These are phyloP conservation scores for Corythaeola cristata DNA, from an alignment of 2,113 vertebrate species.

Conservation along the genomic window DNA sequence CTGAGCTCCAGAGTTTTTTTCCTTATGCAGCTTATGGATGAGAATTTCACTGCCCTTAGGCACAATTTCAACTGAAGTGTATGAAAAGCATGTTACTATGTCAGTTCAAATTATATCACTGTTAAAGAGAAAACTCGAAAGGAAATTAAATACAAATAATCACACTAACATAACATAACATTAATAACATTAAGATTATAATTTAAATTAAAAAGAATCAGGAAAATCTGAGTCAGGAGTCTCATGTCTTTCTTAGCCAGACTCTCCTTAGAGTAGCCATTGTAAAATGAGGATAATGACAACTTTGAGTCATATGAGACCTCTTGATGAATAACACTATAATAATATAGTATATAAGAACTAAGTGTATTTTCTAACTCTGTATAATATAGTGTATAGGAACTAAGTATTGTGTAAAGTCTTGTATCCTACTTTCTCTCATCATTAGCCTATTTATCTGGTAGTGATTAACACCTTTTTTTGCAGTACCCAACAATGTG, in stretches of 20 bases:
- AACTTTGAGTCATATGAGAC: slow-evolving; percentile 3
- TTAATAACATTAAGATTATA: slow-evolving; percentile 51
- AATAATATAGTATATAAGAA: neutral
- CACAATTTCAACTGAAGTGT: slow-evolving; percentile 62
- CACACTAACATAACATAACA: slow-evolving; percentile 41
- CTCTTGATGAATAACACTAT: neutral
- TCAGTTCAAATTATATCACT: slow-evolving; percentile 68
- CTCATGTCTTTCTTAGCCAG: neutral
- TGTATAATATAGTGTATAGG: neutral
- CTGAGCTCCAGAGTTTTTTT: slow-evolving; percentile 31
- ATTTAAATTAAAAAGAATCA: slow-evolving; percentile 46
- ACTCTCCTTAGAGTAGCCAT: slow-evolving; percentile 2
- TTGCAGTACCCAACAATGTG: neutral
- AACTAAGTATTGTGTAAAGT: neutral
- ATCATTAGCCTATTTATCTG: neutral
- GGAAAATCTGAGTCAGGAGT: slow-evolving; percentile 47
- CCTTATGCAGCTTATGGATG: slow-evolving; percentile 10
- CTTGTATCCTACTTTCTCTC: neutral
- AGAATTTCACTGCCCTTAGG: slow-evolving; percentile 56
- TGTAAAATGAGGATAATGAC: slow-evolving; percentile 53
- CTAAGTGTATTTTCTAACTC: neutral
- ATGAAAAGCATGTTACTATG: slow-evolving; percentile 65
- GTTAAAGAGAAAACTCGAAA: slow-evolving; percentile 41
- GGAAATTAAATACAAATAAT: slow-evolving; percentile 72
- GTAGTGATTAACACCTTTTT: neutral